Evolutionary conservation across 92 coral and sea anemone species (phyloP).

Genomic region (Pocillopora meandrina): DNA sequence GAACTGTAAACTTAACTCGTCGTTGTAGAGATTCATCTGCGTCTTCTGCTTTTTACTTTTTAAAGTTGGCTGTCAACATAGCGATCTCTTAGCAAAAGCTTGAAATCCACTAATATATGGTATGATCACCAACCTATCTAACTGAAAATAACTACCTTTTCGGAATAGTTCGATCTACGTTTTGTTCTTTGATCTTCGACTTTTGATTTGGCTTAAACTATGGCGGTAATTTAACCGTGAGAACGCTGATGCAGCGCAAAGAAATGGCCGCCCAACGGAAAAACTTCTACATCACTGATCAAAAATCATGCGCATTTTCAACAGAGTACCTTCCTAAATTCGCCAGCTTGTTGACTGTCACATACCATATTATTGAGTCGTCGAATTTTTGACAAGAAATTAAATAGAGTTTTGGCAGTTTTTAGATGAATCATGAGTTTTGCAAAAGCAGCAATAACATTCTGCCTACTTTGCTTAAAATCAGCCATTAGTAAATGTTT

Average conservation of each 20-base stretch:
- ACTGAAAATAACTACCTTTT: background rate
- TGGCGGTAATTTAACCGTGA: background rate
- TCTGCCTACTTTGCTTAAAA: background rate
- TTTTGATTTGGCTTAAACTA: background rate
- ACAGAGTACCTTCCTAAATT: background rate
- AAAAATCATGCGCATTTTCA: background rate
- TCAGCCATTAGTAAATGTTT: constrained; percentile 5
- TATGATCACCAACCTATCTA: background rate
- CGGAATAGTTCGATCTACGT: background rate
- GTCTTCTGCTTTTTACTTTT: too few relatives aligned
- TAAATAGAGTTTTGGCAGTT: background rate
- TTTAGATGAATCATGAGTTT: background rate
- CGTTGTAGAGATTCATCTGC: background rate
- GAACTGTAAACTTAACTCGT: constrained; percentile 6
- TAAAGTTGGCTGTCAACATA: too few relatives aligned
- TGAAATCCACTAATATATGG: too few relatives aligned
- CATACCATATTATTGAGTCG: background rate
- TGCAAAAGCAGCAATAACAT: background rate
- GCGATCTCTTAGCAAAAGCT: too few relatives aligned
- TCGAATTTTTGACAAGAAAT: constrained; percentile 1
- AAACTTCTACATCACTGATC: background rate
- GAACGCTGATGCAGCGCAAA: background rate
- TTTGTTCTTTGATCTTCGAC: background rate
- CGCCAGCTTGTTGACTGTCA: constrained; percentile 11
- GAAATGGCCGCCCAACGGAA: background rate